Evolutionary conservation across 1,140 invertebrate species (phyloP), one percentile per base, ranked within the genome.

Genomic region (Cyphomyrmex costatus): DNA sequence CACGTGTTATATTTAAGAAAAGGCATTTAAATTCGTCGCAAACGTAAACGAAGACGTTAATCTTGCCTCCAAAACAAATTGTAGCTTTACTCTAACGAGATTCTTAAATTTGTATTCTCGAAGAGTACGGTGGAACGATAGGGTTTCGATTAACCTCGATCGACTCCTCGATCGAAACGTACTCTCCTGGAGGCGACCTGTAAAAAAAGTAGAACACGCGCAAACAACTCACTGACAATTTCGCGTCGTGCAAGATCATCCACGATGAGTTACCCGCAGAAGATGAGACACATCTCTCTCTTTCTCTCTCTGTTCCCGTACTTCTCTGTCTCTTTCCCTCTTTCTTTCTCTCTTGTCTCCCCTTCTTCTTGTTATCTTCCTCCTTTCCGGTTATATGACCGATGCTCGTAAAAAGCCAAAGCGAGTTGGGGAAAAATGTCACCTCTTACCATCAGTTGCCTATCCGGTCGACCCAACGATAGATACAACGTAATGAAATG

Each of bases 401-500:
- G 74, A 66, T 85, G 16, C 60, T 87, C 77, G 77, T 88, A 88
- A 87, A 87, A 74, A 74, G n/a, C 10, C 27, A 6, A 12, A 7
- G 27, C 33, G 30, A 36, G n/a, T 30, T 51, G 10, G 19, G 56
- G 53, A 58, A 33, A 76, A 85, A 87, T 70, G 70, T 76, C 83
- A 51, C 21, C 65, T 49, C 36, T 65, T 65, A 65, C 19, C 36
- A 24, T 49, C 14, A 10, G 21, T 65, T 46, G 58, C 56, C 46
- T 65, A 86, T 51, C 21, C 65, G 46, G 27, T 42, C 36, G 49
- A 53, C n/a, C 7, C 21, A 24, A 78, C 60, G 77, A 30, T 74
- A 53, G 68, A 74, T 68, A 83, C 21, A 87, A 87, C 80, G 74
- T 88, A 88, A 88, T 83, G 87, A 76, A 87, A 87, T 74, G 74